Evolutionary conservation across 2,797 vertebrate genomes (phyloP).

Genomic region (Macrochelys suwanniensis): DNA sequence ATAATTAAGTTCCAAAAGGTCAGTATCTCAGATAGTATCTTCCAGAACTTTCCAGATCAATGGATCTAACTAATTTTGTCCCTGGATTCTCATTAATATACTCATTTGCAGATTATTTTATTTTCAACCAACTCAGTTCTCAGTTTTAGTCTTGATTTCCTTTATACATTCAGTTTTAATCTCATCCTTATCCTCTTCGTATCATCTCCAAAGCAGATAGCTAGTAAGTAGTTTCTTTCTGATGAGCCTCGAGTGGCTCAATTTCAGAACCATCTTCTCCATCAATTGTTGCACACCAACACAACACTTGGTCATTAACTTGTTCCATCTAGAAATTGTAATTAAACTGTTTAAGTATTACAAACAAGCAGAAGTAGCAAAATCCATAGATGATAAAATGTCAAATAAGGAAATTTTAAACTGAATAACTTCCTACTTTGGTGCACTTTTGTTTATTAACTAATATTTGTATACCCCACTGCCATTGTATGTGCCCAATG

Average conservation of each 20-base stretch:
- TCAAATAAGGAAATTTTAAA: background rate
- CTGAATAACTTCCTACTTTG: background rate
- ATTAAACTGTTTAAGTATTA: background rate
- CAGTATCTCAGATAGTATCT: background rate
- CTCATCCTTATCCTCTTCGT: background rate
- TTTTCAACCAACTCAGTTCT: background rate
- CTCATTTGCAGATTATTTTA: background rate
- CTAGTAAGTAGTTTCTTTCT: background rate
- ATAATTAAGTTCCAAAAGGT: background rate
- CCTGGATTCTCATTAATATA: background rate
- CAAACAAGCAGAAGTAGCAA: background rate
- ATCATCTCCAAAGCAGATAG: background rate
- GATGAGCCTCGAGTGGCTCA: background rate
- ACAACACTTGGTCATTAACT: background rate
- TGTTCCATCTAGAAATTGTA: background rate
- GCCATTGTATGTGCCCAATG: background rate
- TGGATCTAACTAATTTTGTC: background rate
- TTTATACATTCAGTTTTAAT: background rate
- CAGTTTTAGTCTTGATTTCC: background rate
- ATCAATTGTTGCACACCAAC: background rate
- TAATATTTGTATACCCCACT: background rate
- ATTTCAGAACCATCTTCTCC: background rate
- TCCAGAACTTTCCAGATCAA: background rate
- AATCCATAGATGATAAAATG: background rate
- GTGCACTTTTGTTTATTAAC: background rate